Percentiles rank a stretch among this genome's conserved stretches.
These are phyloP conservation scores for Diacarnus erythraeanus DNA, from an alignment of 37 sponge, comb jelly and placozoan species.

Conservation along the genomic window DNA sequence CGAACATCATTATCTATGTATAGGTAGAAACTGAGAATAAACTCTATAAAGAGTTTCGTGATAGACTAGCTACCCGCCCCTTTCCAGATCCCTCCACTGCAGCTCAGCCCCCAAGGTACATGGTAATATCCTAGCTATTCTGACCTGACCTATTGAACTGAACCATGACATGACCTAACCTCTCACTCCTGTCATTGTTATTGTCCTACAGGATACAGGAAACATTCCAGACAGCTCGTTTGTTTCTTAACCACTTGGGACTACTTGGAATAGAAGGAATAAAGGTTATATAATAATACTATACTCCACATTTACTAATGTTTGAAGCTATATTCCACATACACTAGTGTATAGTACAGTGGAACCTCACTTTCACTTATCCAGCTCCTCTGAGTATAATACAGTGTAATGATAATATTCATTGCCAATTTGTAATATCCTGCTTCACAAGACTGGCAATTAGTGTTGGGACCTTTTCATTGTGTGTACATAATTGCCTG, in stretches of 20 bases:
- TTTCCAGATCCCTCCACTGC: constrained; percentile 41
- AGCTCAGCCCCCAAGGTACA: constrained; percentile 27
- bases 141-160: not conserved
- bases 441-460: too few relatives aligned
- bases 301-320: too few relatives aligned
- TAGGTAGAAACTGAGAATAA: constrained; percentile 17
- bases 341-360: too few relatives aligned
- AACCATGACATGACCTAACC: not conserved
- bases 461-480: too few relatives aligned
- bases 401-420: too few relatives aligned
- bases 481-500: too few relatives aligned
- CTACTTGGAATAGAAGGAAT: constrained; percentile 54
- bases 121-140: not conserved
- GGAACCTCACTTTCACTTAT: too few relatives aligned
- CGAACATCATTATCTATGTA: not conserved
- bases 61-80: not conserved
- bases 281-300: constrained; percentile 40
- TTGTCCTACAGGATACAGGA: constrained; percentile 32
- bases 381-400: too few relatives aligned
- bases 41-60: not conserved
- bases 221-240: constrained; percentile 57
- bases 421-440: too few relatives aligned
- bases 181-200: constrained; percentile 9
- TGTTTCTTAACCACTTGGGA: constrained; percentile 72
- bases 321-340: too few relatives aligned